Percentiles rank a stretch among this genome's conserved stretches.
phyloP scores from a whole-genome alignment of 2,113 vertebrate genomes.

The Anas platyrhynchos region DNA sequence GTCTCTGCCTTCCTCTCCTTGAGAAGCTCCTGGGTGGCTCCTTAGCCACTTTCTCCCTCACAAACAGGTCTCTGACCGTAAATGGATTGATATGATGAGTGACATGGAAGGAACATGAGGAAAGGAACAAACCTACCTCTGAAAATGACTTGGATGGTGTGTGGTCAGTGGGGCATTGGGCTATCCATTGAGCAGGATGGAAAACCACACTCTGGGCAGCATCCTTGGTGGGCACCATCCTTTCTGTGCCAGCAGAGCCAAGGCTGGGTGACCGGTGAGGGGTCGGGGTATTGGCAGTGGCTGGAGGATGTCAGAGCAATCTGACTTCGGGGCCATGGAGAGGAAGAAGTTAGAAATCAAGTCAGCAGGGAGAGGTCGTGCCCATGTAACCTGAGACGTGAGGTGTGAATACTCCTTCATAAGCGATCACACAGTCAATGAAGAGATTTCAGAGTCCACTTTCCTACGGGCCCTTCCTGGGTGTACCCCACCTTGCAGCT shows the following conservation, averaged over 20 bases:
- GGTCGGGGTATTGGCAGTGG: neutral
- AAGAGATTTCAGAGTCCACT: neutral
- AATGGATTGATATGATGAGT: neutral
- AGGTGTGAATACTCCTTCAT: neutral
- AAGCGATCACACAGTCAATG: neutral
- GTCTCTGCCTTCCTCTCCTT: neutral
- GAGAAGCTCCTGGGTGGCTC: neutral
- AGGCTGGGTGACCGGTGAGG: neutral
- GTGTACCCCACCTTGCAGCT: neutral
- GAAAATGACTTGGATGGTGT: neutral
- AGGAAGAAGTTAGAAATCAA: neutral
- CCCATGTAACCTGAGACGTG: accelerated
- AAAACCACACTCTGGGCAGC: neutral
- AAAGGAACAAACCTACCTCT: neutral
- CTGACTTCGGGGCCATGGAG: neutral
- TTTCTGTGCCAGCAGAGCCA: neutral
- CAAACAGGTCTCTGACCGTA: neutral
- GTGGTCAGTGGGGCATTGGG: neutral
- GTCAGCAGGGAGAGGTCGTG: neutral
- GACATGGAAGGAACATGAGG: neutral
- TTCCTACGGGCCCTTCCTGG: neutral
- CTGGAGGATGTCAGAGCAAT: neutral
- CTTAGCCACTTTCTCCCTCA: neutral
- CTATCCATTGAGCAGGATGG: neutral
- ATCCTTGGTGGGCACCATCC: neutral